Base-by-base conservation (phyloP, 2,888 invertebrate species). In the Alcis repandata region DNA sequence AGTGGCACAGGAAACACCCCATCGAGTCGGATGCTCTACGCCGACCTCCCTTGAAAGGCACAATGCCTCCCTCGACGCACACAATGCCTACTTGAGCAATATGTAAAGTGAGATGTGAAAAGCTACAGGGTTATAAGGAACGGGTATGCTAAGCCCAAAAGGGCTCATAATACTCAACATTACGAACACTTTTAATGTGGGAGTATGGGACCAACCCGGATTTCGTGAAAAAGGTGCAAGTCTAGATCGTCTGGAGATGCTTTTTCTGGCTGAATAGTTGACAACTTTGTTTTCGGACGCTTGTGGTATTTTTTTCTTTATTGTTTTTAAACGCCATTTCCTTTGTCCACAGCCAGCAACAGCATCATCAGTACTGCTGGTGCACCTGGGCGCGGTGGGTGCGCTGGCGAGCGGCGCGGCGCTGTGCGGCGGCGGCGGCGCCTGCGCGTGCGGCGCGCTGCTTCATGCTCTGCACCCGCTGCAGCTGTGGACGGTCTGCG, bases 401-500 rank as follows among this genome's bases (percentile, higher is more conserved):
- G 94, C 95, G 9, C 88, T 96, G 41, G 94, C 95, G 0, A 95
- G 96, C 59, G 96, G 97, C 74, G 94, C 95, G n/a, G 91, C 96
- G 19, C 91, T 96, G 66, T 96, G 96, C 71, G 90, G 96, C 7
- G 94, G 96, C 66, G 94, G 94, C 54, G 95, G 95, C 49, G 92
- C 94, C 9, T 96, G 96, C 84, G 88, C 95, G 0, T 95, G 96
- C 75, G 95, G 96, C 41, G 95, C 96, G 68, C 86, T 96, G 46
- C 94, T 96, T 69, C 95, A 96, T 27, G 94, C 96, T 3, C 92
- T 97, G 51, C 96, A 97, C 77, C 96, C 97, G 3, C 92, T 97
- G 65, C 95, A 96, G 45, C 90, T 96, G 70, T 97, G 97, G 97
- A 97, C 97, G 2, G 95, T 97, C 36, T 96, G 96, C 73, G 97